Evolutionary conservation across 2,888 invertebrate genomes (phyloP), one percentile per base, ranked within the genome.

Genomic region (Habroteleia sp.): DNA sequence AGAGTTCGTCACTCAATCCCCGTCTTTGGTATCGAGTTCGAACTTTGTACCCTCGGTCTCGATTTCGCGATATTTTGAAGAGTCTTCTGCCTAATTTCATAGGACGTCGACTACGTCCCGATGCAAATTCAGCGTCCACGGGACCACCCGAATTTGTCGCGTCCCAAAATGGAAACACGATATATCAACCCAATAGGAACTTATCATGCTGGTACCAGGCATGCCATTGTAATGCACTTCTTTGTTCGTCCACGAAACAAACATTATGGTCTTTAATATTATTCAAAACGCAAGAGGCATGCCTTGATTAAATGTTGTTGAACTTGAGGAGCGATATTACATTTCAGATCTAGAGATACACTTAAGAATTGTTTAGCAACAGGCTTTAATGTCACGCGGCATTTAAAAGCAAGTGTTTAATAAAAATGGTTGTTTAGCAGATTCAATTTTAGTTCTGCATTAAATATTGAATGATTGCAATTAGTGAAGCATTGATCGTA

Each of bases 91-190:
- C 14, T 48, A 50, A 48, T 62, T 13, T 39, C 31, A 20, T 1
- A 2, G 2, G 48, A 48, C 48, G 10, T 11, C n/a, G 8, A 50
- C 25, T 35, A 31, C n/a, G n/a, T 46, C 27, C 23, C 17, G 16
- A 23, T 35, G 27, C 37, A 46, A 13, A 27, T 35, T 11, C 8
- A 6, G 8, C 14, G 20, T 20, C 1, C 29, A 17, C 6, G 2
- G 41, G 48, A 62, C 62, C 62, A 62, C 62, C 62, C 48, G 39
- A 62, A 48, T 41, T 62, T 62, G 37, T 27, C 46, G 46, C 37
- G 3, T 60, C 60, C 46, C 11, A n/a, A 17, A 29, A 8, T 13
- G 23, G 60, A 27, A 60, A 60, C 13, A 16, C 17, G 46, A 60
- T 46, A 60, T 31, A 1, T 35, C 11, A 23, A 3, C 6, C 29